phyloP scores from a whole-genome alignment of 1,140 invertebrate genomes.

The Drosophila biarmipes region DNA sequence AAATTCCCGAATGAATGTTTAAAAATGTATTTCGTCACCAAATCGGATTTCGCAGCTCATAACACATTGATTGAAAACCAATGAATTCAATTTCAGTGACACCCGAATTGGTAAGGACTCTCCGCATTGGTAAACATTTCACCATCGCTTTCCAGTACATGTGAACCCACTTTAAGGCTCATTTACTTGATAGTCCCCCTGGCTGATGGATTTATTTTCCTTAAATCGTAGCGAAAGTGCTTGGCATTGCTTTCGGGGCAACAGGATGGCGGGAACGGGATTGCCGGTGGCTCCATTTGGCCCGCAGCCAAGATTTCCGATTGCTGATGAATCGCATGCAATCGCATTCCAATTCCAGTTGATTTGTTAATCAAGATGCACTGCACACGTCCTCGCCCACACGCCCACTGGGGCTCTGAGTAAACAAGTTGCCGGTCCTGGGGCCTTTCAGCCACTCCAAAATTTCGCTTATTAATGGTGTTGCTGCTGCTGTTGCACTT shows the following conservation, averaged over 20 bases:
- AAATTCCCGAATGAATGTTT: too few relatives aligned
- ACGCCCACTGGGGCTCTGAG: constrained; percentile 37
- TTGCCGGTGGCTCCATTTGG: constrained; percentile 26
- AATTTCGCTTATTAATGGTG: constrained; percentile 53
- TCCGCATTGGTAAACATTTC: background rate
- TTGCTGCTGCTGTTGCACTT: constrained; percentile 28
- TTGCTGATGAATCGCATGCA: constrained; percentile 35
- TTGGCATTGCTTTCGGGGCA: constrained; percentile 2
- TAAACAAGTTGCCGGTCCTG: constrained; percentile 62
- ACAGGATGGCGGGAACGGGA: constrained; percentile 7
- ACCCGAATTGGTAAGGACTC: background rate
- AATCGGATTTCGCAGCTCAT: background rate
- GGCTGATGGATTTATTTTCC: constrained; percentile 20
- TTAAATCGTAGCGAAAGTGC: constrained; percentile 17
- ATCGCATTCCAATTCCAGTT: constrained; percentile 60
- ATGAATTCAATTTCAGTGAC: background rate
- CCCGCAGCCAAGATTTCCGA: constrained; percentile 42
- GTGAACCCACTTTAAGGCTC: constrained; percentile 15
- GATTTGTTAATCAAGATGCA: constrained; percentile 69
- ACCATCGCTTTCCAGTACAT: constrained; percentile 2
- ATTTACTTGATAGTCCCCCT: constrained; percentile 19
- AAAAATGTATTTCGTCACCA: background rate
- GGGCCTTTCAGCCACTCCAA: constrained; percentile 29
- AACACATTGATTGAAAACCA: background rate
- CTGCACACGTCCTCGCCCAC: constrained; percentile 32